Base-by-base conservation (phyloP, 2,113 vertebrate species). In the Ctenodactylus gundi region DNA sequence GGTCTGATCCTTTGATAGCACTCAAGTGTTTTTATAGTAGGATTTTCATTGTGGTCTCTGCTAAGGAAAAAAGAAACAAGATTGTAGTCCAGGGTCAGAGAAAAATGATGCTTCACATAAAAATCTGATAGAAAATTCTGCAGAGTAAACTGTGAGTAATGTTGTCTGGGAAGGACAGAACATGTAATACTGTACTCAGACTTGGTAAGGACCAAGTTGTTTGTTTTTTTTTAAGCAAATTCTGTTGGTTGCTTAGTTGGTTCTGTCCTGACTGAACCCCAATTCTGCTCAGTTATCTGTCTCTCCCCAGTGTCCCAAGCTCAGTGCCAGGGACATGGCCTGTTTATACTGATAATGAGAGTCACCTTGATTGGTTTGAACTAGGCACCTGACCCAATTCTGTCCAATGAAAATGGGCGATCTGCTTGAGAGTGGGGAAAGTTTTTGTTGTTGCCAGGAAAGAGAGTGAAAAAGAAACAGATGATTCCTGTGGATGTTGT, bases 1-100 rank as follows among this genome's bases (percentile, higher is more conserved):
- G 98, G 98, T 98, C 97, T 95, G 97, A 93, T 98, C 96, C 97
- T 98, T 98, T 98, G 97, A 98, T 98, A 97, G 88, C 97, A 94
- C 98, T 98, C 96, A 49, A 97, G 88, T 96, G 70, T 6, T 20
- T 88, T 88, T 97, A 97, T 93, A 98, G 96, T 89, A 97, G 96
- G 96, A 97, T 98, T 98, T 98, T 96, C 97, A 98, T 97, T 98
- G 98, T 98, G 97, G 97, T 97, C 96, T 98, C 96, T 93, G 95
- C 84, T 93, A 89, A 94, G 93, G 80, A 94, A 96, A 95, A 96
- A 95, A 85, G 68, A 96, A 85, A 94, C n/a, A 95, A 90, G 77
- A 88, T 78, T 89, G 21, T 20, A 90, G 88, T 88, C 86, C 44
- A 10, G 95, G 67, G 53, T 95, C 87, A 95, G 93, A 97, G 91